phyloP scores from a whole-genome alignment of 1,140 invertebrate species.

The Yoshiicerus persimilis region DNA sequence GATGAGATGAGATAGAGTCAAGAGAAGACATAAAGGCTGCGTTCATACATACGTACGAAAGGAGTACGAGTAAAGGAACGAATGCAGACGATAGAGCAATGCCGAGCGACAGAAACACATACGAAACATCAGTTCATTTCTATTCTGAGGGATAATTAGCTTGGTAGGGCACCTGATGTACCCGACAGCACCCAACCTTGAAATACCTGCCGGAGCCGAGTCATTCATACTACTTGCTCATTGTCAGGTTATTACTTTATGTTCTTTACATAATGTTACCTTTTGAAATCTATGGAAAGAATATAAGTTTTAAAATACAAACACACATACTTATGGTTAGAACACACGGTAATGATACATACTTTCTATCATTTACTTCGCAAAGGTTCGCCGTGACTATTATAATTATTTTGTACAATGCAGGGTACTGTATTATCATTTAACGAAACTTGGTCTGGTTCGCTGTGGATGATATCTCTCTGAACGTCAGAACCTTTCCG shows the following conservation, averaged over 20 bases:
- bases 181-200: constrained; percentile 25
- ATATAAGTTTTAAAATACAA: no score
- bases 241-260: constrained; percentile 10
- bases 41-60: background rate
- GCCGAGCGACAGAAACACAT: background rate
- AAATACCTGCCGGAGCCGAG: constrained; percentile 28
- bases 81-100: background rate
- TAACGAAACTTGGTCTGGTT: background rate
- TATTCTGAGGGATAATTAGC: constrained; percentile 30
- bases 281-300: background rate
- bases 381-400: background rate
- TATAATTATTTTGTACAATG: background rate
- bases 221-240: constrained; percentile 16
- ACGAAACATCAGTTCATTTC: background rate
- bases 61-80: background rate
- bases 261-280: background rate
- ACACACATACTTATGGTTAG: no score
- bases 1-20: constrained; percentile 14
- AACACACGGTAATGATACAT: background rate
- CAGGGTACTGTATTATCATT: background rate
- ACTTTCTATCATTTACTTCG: background rate
- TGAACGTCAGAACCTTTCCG: no score
- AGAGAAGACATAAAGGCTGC: background rate
- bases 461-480: no score
- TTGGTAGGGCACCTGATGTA: constrained; percentile 25